Conservation (phyloP, 2,113 vertebrate genomes). For the Phrynocephalus versicolor region DNA sequence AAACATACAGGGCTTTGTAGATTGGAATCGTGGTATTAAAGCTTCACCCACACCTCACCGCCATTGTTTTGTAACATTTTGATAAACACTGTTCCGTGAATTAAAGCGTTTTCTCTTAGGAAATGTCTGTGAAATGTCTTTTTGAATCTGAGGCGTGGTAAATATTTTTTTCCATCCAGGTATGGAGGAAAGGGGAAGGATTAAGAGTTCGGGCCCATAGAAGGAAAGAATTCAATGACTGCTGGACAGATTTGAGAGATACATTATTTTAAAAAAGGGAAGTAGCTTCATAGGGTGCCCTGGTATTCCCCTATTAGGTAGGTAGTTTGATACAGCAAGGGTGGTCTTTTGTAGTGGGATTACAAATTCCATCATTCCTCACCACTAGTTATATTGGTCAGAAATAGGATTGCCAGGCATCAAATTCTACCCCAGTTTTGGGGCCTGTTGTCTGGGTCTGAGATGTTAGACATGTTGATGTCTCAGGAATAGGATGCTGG, state of each 20-base stretch:
- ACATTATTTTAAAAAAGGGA: too few relatives aligned
- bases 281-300: too few relatives aligned
- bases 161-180: constrained; percentile 3
- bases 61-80: constrained; percentile 57
- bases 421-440: too few relatives aligned
- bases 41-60: constrained; percentile 11
- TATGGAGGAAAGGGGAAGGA: constrained; percentile 20
- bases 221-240: constrained; percentile 10
- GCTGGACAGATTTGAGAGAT: background rate
- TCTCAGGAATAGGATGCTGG: too few relatives aligned
- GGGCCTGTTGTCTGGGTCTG: too few relatives aligned
- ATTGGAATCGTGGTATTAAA: constrained; percentile 63
- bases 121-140: constrained; percentile 50
- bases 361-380: too few relatives aligned
- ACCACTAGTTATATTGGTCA: too few relatives aligned
- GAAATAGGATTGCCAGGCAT: too few relatives aligned
- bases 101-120: constrained; percentile 55
- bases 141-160: constrained; percentile 35
- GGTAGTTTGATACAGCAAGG: too few relatives aligned
- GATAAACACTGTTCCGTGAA: constrained; percentile 63
- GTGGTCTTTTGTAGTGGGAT: too few relatives aligned
- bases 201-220: constrained; percentile 32
- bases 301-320: too few relatives aligned
- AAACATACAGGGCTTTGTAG: constrained; percentile 57
- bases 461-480: too few relatives aligned